Base-by-base conservation (phyloP, 2,113 vertebrate species). In the Lasiurus borealis region DNA sequence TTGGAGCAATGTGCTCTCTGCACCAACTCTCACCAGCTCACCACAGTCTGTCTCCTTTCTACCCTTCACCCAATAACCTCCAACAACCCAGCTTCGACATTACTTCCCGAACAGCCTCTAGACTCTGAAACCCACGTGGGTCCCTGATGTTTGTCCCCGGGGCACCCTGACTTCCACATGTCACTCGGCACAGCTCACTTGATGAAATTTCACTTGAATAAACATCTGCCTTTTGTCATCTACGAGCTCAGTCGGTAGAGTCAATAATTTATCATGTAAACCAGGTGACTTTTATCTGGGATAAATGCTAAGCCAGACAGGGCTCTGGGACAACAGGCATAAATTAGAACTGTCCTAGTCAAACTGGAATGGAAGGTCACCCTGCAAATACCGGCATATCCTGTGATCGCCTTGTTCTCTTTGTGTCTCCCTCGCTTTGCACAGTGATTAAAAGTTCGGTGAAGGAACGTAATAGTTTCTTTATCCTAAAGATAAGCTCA, bases 151-250 rank as follows among this genome's bases (percentile, higher is more conserved):
- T 85, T 84, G 88, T 31, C 82, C 25, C 12, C 2, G 21, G 11
- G 62, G 11, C 0, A 52, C 18, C 71, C 46, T 15, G 44, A 85
- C 78, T 62, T 68, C 57, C 48, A 54, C 54, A 29, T 13, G 4
- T 69, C 85, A 92, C 18, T 54, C 5, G 66, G 9, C 62, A 34
- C 4, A 21, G 59, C 18, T 66, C 46, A 50, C 12, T 68, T 68
- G 52, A 59, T 8, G 48, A 46, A 59, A 89, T 81, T 95, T 88
- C 25, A 40, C 25, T 81, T 71, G 80, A 69, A 64, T 71, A 91
- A 87, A 62, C 83, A 76, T 77, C 84, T 95, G 93, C 66, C 80
- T 62, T 87, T 81, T 52, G n/a, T 81, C 73, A 64, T 71, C 59
- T 93, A 80, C 34, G 89, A 96, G 21, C 21, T 85, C 27, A 50